Conservation (phyloP, 1,140 invertebrate genomes). For the Nasonia giraulti region DNA sequence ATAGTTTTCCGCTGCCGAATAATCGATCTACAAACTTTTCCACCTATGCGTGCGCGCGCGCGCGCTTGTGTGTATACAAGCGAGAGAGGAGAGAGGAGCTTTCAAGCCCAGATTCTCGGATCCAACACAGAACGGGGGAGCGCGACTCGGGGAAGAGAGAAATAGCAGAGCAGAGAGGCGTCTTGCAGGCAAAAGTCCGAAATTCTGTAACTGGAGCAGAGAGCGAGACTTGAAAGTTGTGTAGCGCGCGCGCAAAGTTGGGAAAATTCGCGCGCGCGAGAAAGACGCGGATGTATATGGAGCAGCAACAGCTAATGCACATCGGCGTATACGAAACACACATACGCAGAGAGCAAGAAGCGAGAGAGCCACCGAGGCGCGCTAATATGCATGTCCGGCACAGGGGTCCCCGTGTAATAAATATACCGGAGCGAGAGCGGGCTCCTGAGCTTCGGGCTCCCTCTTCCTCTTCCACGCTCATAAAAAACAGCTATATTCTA, state of each 20-base stretch:
- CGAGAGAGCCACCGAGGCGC: constrained; percentile 20
- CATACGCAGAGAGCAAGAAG: background rate
- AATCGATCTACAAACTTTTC: constrained; percentile 26
- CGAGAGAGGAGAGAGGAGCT: constrained; percentile 5
- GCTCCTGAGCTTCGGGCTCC: constrained; percentile 62
- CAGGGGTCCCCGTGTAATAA: constrained; percentile 70
- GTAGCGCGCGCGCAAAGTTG: too few relatives aligned
- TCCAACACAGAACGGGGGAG: background rate
- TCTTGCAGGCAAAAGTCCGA: too few relatives aligned
- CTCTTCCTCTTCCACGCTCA: constrained; percentile 75
- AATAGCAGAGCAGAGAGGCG: background rate
- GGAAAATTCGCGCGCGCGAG: background rate
- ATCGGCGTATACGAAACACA: too few relatives aligned
- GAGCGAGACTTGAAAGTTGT: background rate
- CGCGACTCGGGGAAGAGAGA: background rate
- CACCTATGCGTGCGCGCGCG: background rate
- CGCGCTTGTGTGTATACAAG: background rate
- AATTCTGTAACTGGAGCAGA: background rate
- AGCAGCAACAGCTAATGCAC: background rate
- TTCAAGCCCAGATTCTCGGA: constrained; percentile 15
- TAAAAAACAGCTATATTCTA: constrained; percentile 76
- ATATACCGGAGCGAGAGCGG: constrained; percentile 61
- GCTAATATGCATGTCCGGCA: constrained; percentile 73
- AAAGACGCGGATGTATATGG: too few relatives aligned
- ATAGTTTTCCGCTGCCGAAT: constrained; percentile 8